A percentile compares a stretch with the other conserved stretches of the same genome.
Evolutionary conservation across 1,140 invertebrate genomes (phyloP).

Genomic region (Pseudobourletiella spinata): DNA sequence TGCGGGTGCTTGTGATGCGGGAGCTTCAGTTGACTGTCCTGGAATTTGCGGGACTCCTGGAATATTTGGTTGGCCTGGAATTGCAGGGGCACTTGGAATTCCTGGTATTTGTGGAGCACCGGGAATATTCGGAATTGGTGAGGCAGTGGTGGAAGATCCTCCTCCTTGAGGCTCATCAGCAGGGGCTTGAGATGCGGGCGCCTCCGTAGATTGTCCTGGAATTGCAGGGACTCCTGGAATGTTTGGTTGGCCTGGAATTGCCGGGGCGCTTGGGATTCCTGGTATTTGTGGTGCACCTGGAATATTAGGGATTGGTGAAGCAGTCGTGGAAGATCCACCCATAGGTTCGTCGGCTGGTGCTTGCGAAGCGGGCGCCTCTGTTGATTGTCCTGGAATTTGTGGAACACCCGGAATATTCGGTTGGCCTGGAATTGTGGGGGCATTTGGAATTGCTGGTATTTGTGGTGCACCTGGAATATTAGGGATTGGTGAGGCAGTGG

Average conservation of each 20-base stretch:
- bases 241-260: not conserved
- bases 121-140: no score
- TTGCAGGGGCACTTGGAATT: not conserved
- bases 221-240: no score
- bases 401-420: not conserved
- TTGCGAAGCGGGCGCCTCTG: no score
- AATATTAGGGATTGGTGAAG: not conserved
- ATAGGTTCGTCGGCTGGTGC: no score
- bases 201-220: not conserved
- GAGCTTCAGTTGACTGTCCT: not conserved
- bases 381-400: not conserved
- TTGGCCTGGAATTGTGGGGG: not conserved
- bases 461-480: not conserved
- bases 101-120: no score
- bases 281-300: not conserved
- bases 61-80: not conserved
- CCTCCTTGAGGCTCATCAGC: not conserved
- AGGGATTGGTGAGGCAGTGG: not conserved
- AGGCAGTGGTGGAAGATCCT: not conserved
- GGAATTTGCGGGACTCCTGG: not conserved
- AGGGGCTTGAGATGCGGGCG: not conserved
- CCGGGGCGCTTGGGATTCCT: not conserved
- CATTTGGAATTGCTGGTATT: not conserved
- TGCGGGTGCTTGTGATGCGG: no score
- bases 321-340: not conserved